These are phyloP conservation scores for Drosophila nebulosa DNA, from an alignment of 1,140 invertebrate genomes.

Conservation along the genomic window DNA sequence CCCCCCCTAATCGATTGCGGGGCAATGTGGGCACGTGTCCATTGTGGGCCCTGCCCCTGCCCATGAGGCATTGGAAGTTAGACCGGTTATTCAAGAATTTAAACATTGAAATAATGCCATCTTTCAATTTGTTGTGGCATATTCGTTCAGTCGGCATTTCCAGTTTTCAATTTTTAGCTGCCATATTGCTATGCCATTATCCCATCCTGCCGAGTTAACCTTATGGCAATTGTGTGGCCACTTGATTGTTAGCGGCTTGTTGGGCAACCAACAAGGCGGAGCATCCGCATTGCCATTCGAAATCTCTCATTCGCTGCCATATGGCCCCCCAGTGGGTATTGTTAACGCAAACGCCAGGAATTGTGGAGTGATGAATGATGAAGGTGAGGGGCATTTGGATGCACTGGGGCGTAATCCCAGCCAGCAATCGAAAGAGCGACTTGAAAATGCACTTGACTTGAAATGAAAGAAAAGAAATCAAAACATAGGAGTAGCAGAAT, in stretches of 20 bases:
- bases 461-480: constrained; percentile 52
- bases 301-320: constrained; percentile 32
- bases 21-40: too few species aligned
- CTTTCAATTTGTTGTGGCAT: too few species aligned
- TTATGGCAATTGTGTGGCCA: constrained; percentile 56
- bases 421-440: constrained; percentile 17
- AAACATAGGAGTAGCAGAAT: background rate
- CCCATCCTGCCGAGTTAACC: constrained; percentile 10
- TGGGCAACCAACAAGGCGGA: constrained; percentile 70
- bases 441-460: constrained; percentile 59
- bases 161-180: constrained; percentile 7
- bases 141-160: background rate
- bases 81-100: too few species aligned
- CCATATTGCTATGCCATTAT: constrained; percentile 34
- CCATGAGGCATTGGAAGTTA: too few species aligned
- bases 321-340: constrained; percentile 55
- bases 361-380: too few species aligned
- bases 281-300: constrained; percentile 22
- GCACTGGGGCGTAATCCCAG: constrained; percentile 55
- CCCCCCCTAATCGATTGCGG: too few species aligned
- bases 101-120: too few species aligned
- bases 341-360: constrained; percentile 51
- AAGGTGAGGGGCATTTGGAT: constrained; percentile 47
- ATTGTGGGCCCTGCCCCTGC: too few species aligned
- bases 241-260: constrained; percentile 73